phyloP scores from a whole-genome alignment of 2,113 vertebrate genomes.

The Glaucidium brasilianum region DNA sequence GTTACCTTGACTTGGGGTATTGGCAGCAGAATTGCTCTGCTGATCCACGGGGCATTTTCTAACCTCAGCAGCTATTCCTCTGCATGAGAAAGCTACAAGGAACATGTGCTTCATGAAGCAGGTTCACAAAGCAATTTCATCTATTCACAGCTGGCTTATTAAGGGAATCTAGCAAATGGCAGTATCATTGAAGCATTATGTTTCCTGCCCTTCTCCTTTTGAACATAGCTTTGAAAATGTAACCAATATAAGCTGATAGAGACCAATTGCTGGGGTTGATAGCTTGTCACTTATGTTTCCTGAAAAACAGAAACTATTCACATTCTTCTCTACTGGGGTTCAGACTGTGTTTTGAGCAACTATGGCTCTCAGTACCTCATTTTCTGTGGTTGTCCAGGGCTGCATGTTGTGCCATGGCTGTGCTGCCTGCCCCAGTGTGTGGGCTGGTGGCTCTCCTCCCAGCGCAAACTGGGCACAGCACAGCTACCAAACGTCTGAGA shows the following conservation, averaged over 20 bases:
- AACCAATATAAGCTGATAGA: conserved; percentile 46
- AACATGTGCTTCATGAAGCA: not conserved
- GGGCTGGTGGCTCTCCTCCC: not conserved
- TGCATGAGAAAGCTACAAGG: not conserved
- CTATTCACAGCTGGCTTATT: conserved; percentile 50
- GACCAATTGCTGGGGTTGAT: conserved; percentile 40
- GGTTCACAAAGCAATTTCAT: conserved; percentile 55
- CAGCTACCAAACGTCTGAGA: not conserved
- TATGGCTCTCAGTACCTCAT: not conserved
- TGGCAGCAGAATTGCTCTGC: not conserved
- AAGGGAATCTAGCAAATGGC: conserved; percentile 42
- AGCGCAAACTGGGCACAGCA: not conserved
- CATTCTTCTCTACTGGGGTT: not conserved
- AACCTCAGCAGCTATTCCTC: not conserved
- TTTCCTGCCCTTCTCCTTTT: conserved; percentile 51
- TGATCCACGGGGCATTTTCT: not conserved
- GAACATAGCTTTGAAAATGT: conserved; percentile 45
- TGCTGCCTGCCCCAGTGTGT: not conserved
- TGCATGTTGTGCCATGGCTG: not conserved
- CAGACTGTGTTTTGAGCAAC: not conserved
- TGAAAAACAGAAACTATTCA: conserved; percentile 31
- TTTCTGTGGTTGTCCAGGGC: not conserved
- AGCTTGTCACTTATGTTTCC: conserved; percentile 43
- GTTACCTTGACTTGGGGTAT: not conserved
- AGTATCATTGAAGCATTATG: conserved; percentile 43